Conservation (phyloP, 2,797 vertebrate genomes). For the Macroramphosus scolopax region DNA sequence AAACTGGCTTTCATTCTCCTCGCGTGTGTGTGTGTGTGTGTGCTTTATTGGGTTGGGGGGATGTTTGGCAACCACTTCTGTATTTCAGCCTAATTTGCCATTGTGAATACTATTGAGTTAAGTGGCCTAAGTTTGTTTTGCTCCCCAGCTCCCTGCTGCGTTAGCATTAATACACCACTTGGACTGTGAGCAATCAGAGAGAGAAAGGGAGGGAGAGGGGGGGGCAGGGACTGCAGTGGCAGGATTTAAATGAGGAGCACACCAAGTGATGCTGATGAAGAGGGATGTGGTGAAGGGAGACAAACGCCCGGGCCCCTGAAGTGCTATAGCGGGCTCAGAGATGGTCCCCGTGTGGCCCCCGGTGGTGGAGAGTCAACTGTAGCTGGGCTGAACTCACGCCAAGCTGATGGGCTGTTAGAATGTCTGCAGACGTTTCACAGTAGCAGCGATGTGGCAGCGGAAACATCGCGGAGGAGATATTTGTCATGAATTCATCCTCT, state of each 20-base stretch:
- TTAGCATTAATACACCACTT: constrained; percentile 42
- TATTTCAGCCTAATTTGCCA: constrained; percentile 63
- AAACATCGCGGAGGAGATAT: constrained; percentile 15
- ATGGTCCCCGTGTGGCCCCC: constrained; percentile 31
- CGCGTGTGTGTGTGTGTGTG: constrained; percentile 6
- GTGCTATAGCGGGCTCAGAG: constrained; percentile 38
- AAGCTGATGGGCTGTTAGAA: constrained; percentile 42
- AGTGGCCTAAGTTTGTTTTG: constrained; percentile 63
- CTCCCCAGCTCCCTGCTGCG: constrained; percentile 58
- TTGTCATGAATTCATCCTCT: constrained; percentile 2
- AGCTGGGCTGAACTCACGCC: constrained; percentile 40
- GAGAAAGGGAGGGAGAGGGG: constrained; percentile 5
- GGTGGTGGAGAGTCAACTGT: constrained; percentile 27
- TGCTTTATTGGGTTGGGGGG: constrained; percentile 50
- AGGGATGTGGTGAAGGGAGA: constrained; percentile 50
- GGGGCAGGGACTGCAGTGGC: constrained; percentile 18
- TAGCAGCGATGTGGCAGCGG: constrained; percentile 22
- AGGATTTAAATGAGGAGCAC: constrained; percentile 29
- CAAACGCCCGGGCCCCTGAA: constrained; percentile 39
- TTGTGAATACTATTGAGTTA: constrained; percentile 65
- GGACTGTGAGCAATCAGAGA: constrained; percentile 38
- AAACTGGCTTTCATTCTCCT: constrained; percentile 14
- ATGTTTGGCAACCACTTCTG: constrained; percentile 41
- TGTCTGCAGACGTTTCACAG: constrained; percentile 53
- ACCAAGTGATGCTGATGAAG: constrained; percentile 55